Evolutionary conservation across 2,888 invertebrate species (phyloP).

Genomic region (Cryptops parisi): DNA sequence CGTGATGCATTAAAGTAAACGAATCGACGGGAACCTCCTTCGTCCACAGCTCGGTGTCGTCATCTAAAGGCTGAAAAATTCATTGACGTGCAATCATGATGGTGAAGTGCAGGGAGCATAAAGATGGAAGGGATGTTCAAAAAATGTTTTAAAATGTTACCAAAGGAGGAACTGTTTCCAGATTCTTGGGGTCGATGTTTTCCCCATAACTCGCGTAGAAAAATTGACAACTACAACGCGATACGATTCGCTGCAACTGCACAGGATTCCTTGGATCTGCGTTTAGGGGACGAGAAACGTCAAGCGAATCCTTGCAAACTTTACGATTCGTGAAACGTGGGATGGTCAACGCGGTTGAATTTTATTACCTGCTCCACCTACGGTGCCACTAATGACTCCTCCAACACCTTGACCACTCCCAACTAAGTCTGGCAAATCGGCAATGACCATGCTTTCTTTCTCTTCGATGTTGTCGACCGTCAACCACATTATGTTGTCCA

Average conservation of each 20-base stretch:
- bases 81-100: too few species aligned
- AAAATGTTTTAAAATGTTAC: conserved; percentile 14
- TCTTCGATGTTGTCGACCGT: conserved; percentile 81
- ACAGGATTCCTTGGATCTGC: conserved; percentile 19
- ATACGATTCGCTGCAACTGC: conserved; percentile 90
- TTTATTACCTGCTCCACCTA: conserved; percentile 42
- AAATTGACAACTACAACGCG: conserved; percentile 94
- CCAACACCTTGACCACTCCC: conserved; percentile 94
- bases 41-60: conserved; percentile 54
- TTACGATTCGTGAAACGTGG: not conserved
- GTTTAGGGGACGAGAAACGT: not conserved
- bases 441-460: conserved; percentile 50
- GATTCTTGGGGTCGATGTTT: conserved; percentile 44
- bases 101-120: not conserved
- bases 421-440: conserved; percentile 69
- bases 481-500: conserved; percentile 81
- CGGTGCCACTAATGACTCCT: conserved; percentile 83
- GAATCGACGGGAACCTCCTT: conserved; percentile 84
- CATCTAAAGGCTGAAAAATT: conserved; percentile 18
- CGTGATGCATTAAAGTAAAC: conserved; percentile 95
- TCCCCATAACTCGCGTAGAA: conserved; percentile 92
- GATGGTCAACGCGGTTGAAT: not conserved
- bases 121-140: not conserved
- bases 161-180: conserved; percentile 19
- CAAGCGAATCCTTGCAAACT: not conserved